These are phyloP conservation scores for Drosophila pseudotakahashii DNA, from an alignment of 2,888 invertebrate genomes.

Conservation along the genomic window DNA sequence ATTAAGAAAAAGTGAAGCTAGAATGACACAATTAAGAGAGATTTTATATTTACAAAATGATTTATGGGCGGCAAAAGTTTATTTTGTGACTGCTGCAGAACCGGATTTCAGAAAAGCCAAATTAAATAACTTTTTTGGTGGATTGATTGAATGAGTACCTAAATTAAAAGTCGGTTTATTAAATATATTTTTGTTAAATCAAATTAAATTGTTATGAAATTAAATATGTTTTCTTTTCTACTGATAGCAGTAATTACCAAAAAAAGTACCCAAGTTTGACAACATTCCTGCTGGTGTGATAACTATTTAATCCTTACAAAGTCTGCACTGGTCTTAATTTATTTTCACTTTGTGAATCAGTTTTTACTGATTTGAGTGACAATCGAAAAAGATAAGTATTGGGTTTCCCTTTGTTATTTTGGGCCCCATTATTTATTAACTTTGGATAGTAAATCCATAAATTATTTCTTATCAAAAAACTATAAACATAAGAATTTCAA, in stretches of 20 bases:
- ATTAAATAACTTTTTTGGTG: background rate
- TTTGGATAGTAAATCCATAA: constrained; percentile 2
- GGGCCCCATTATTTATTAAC: constrained; percentile 12
- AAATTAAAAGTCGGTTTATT: background rate
- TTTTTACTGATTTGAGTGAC: constrained; percentile 9
- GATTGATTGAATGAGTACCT: background rate
- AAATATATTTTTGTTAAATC: no score
- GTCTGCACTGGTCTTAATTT: background rate
- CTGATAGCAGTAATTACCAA: background rate
- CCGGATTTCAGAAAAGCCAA: background rate
- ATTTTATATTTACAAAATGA: constrained; percentile 24
- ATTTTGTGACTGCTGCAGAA: constrained; percentile 1
- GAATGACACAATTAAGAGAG: constrained; percentile 33
- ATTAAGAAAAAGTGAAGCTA: constrained; percentile 19
- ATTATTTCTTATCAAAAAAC: constrained; percentile 13
- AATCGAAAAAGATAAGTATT: constrained; percentile 22
- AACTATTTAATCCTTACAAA: background rate
- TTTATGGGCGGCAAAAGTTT: constrained; percentile 3
- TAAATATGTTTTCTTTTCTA: no score
- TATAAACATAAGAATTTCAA: background rate
- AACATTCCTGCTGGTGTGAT: background rate
- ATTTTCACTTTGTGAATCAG: constrained; percentile 19
- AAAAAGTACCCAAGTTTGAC: background rate
- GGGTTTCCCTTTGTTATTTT: constrained; percentile 24
- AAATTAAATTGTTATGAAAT: no score